Base-by-base conservation (phyloP, 2,113 vertebrate genomes). In the Carassius carassius region DNA sequence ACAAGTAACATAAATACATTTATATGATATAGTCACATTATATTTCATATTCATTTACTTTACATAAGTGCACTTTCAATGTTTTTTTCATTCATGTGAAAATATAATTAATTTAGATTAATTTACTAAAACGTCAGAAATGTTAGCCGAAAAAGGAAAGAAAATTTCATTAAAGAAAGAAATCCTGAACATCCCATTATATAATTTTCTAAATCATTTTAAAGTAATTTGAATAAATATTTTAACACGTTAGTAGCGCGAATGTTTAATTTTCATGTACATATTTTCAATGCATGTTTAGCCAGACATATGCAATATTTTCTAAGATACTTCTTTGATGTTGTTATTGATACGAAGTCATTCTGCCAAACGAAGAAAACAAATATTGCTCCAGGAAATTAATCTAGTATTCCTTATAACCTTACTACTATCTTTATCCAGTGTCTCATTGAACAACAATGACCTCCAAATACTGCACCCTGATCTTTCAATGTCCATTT, bases 401-500 rank as follows among this genome's bases (percentile, higher is more conserved):
- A 67, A 23, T 12, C 16, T 0, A 21, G 9, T 21, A 58, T 29
- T 47, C 41, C 54, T 54, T 25, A 21, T 47, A 37, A 60, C 16
- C 10, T 74, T 29, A 41, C 13, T 21, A 16, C 44, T 17, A 51
- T 35, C 13, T 11, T 19, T 47, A 13, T 47, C 37, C 70, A 44
- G 3, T 19, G 6, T 47, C 19, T 63, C 21, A 65, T 35, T 77
- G 47, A 44, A 44, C 37, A 11, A 29, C 12, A 62, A 44, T 32
- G 72, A 81, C 70, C 56, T 49, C 41, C 54, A 69, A 54, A 35
- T 51, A 23, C 58, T 17, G 23, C 72, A 58, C 54, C 54, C 77
- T 17, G 19, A 60, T 47, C 21, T 58, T 54, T 25, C 47, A 89
- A 86, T 89, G 82, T 70, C 72, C 13, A 41, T 47, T 76, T 83